Evolutionary conservation across 1,140 invertebrate genomes (phyloP).

Genomic region (Heliconius nattereri): DNA sequence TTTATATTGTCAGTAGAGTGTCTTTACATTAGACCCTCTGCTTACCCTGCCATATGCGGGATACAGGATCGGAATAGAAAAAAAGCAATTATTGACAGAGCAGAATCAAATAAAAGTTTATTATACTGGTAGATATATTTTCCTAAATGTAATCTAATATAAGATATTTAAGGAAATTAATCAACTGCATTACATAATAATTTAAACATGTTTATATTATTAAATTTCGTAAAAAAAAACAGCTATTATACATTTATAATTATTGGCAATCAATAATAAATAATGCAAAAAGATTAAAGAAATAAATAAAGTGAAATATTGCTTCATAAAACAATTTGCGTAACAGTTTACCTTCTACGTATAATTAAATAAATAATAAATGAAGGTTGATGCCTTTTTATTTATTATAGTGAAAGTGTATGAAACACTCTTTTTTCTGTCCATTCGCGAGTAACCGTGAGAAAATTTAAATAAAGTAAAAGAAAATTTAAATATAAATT

Average conservation of each 20-base stretch:
- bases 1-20: no score
- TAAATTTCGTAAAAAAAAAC: background rate
- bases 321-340: background rate
- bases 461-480: background rate
- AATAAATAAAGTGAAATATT: background rate
- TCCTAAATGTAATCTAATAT: no score
- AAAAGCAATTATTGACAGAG: no score
- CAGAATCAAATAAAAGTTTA: no score
- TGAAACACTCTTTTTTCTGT: background rate
- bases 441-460: background rate
- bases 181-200: no score
- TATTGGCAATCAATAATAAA: background rate
- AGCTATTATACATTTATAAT: background rate
- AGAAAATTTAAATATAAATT: background rate
- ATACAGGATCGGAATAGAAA: no score
- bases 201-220: background rate
- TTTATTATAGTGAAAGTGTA: background rate
- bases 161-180: no score
- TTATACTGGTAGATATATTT: no score
- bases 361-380: conserved; percentile 7
- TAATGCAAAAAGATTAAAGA: background rate
- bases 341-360: background rate
- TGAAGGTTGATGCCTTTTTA: background rate
- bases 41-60: no score
- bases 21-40: no score